phyloP scores from a whole-genome alignment of 1,140 invertebrate species.

The Leguminivora glycinivorella region DNA sequence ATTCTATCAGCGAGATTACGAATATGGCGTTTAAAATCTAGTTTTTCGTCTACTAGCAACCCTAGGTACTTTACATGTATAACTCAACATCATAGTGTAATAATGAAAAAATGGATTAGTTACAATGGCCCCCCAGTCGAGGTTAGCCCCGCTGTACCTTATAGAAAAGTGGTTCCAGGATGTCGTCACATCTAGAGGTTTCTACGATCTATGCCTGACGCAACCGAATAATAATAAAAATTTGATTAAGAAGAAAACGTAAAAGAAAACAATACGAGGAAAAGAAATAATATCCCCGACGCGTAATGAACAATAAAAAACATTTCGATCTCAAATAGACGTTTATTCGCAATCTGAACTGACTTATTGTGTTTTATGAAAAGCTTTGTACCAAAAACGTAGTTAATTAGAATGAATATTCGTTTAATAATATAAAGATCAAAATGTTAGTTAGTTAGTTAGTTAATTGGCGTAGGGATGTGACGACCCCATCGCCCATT shows the following conservation, averaged over 20 bases:
- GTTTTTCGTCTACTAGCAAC: no score
- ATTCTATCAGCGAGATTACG: no score
- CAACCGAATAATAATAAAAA: background rate
- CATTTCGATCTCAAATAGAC: background rate
- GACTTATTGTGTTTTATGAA: background rate
- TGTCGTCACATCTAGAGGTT: no score
- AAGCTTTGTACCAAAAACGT: background rate
- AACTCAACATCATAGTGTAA: no score
- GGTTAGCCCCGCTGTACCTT: no score
- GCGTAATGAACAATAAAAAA: background rate
- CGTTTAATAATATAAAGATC: background rate
- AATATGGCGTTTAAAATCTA: no score
- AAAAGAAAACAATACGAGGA: conserved; percentile 1
- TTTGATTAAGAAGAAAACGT: background rate
- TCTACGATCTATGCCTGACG: background rate
- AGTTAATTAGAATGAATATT: background rate
- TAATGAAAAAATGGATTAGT: no score
- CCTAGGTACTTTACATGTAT: no score
- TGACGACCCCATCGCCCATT: no score
- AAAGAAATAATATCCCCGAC: background rate
- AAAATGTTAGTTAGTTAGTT: background rate
- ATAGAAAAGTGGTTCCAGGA: no score
- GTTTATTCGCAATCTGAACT: background rate
- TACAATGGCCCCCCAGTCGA: no score
- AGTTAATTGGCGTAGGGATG: no score